Conservation (phyloP, 2,888 invertebrate species). For the Dolomedes plantarius region DNA sequence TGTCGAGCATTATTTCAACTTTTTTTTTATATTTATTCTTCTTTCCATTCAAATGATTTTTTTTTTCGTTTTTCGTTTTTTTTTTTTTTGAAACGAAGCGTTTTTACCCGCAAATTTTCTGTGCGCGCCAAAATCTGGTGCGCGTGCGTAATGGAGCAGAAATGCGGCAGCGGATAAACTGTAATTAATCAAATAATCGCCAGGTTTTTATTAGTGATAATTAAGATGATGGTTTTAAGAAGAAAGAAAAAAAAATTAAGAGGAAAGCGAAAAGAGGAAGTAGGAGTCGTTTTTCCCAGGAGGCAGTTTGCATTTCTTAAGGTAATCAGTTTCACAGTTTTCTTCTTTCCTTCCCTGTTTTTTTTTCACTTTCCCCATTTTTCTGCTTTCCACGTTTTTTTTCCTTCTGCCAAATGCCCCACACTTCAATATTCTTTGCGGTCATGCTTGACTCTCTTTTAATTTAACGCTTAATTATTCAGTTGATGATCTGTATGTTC, state of each 20-base stretch:
- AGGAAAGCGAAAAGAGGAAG: neutral
- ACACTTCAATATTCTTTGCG: constrained; percentile 10
- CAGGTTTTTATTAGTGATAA: constrained; percentile 58
- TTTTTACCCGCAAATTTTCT: constrained; percentile 41
- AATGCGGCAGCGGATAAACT: constrained; percentile 52
- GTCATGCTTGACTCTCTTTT: constrained; percentile 6
- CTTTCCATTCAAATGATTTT: constrained; percentile 1
- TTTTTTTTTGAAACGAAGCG: constrained; percentile 32
- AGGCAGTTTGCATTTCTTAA: constrained; percentile 14
- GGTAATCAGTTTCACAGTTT: constrained; percentile 4
- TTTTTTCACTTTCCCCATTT: constrained; percentile 17
- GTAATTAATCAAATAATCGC: constrained; percentile 71
- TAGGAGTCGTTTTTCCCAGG: constrained; percentile 20
- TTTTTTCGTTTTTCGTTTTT: neutral
- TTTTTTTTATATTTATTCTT: neutral
- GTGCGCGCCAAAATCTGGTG: constrained; percentile 29
- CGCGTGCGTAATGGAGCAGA: constrained; percentile 42
- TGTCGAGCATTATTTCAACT: constrained; percentile 63
- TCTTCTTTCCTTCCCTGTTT: neutral
- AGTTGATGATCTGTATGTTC: constrained; percentile 1
- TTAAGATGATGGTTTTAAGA: constrained; percentile 25
- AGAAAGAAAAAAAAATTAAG: constrained; percentile 9
- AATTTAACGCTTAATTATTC: constrained; percentile 14
- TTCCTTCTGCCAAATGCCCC: neutral
- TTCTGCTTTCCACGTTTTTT: neutral